phyloP scores from a whole-genome alignment of 2,113 vertebrate genomes.

The Scomber scombrus region DNA sequence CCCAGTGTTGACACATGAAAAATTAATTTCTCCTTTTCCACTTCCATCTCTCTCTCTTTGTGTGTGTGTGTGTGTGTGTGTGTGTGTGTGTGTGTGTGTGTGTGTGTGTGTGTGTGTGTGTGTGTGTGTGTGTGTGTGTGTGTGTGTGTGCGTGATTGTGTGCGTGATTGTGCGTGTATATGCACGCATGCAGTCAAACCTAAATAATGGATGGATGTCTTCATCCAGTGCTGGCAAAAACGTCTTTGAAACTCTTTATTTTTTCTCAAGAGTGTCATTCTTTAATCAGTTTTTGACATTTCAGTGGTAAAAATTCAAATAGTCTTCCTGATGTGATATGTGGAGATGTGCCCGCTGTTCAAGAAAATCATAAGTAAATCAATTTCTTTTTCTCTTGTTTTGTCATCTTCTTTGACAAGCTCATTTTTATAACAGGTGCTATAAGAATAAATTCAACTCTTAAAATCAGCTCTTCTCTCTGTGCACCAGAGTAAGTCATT shows the following conservation, averaged over 20 bases:
- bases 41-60: not conserved
- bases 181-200: not conserved
- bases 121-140: not conserved
- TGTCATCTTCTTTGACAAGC: not conserved
- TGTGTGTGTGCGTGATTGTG: too few relatives aligned
- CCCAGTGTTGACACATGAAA: conserved; percentile 31
- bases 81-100: not conserved
- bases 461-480: conserved; percentile 1
- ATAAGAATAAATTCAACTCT: conserved; percentile 13
- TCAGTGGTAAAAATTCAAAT: not conserved
- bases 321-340: not conserved
- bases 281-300: conserved; percentile 3
- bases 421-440: conserved; percentile 48
- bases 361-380: not conserved
- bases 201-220: not conserved
- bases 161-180: not conserved
- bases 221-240: not conserved
- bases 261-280: not conserved
- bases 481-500: conserved; percentile 26
- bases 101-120: not conserved
- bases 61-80: not conserved
- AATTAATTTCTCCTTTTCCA: conserved; percentile 6
- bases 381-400: not conserved
- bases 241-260: not conserved
- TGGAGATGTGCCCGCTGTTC: not conserved